Evolutionary conservation across 2,888 invertebrate genomes (phyloP), one percentile per base, ranked within the genome.

Genomic region (Limenitis camilla): DNA sequence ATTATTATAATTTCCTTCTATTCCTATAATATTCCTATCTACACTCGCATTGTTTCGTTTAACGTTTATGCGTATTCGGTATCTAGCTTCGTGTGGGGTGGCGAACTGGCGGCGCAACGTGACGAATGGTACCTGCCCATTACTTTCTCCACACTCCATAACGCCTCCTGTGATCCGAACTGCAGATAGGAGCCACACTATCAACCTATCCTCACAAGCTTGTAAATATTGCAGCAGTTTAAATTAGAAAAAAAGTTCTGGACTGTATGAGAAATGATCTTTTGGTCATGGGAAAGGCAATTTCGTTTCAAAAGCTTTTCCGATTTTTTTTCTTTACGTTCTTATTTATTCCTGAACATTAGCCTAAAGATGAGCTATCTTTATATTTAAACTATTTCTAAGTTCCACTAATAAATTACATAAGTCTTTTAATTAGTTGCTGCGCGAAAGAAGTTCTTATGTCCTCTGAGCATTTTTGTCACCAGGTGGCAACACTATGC

Each of bases 11-110:
- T 5, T 11, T 45, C 11, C 8, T 36, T n/a, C n/a, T n/a, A n/a
- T n/a, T n/a, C n/a, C n/a, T n/a, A n/a, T 45, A 45, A 30, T n/a
- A n/a, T n/a, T n/a, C n/a, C n/a, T n/a, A 11, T 38, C 35, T 45
- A 30, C 8, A 30, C 9, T 38, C 9, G 6, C 28, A 44, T 43
- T 33, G n/a, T 35, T 5, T 35, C 35, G 35, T 45, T 49, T 49
- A 44, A 47, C 52, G 47, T 44, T 44, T 46, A 33, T 45, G 36
- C 36, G 30, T 19, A 49, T 48, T 48, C 52, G 50, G 51, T 55
- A 60, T 67, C 66, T 64, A 68, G 54, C 80, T 68, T 76, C 78
- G 78, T 81, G 78, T 79, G 83, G 70, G 81, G 78, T 69, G 66
- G 65, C 65, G 83, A 69, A 81, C 78, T 69, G 66, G 65, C 65